A percentile compares a stretch with the other conserved stretches of the same genome.
phyloP scores from a whole-genome alignment of 2,888 invertebrate species.

The Agonopterix subpropinquella region DNA sequence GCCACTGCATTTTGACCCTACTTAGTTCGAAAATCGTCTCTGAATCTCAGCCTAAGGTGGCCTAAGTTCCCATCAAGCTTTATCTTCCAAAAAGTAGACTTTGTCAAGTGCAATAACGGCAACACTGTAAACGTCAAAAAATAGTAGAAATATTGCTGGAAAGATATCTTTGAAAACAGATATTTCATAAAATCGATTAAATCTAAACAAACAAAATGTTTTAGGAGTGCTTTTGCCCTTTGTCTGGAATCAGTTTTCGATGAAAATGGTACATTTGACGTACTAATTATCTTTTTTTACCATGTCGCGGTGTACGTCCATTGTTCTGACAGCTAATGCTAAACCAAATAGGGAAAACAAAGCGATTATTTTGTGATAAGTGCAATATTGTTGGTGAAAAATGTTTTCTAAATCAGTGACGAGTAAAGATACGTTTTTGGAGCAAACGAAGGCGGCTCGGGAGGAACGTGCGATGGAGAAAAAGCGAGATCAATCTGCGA shows the following conservation, averaged over 20 bases:
- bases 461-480: conserved; percentile 93
- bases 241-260: neutral
- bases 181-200: neutral
- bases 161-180: neutral
- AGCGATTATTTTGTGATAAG: conserved; percentile 30
- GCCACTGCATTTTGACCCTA: no score
- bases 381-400: conserved; percentile 23
- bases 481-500: conserved; percentile 83
- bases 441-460: conserved; percentile 92
- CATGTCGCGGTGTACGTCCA: conserved; percentile 19
- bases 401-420: conserved; percentile 68
- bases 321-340: conserved; percentile 35
- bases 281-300: neutral
- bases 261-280: neutral
- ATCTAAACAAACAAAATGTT: neutral
- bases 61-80: no score
- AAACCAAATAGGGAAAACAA: conserved; percentile 30
- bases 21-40: no score
- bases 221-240: neutral
- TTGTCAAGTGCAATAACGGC: no score
- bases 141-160: neutral
- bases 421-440: conserved; percentile 86
- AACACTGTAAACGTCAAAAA: neutral
- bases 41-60: no score
- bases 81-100: no score